These are phyloP conservation scores for Nylanderia fulva DNA, from an alignment of 1,140 invertebrate species.

Conservation along the genomic window DNA sequence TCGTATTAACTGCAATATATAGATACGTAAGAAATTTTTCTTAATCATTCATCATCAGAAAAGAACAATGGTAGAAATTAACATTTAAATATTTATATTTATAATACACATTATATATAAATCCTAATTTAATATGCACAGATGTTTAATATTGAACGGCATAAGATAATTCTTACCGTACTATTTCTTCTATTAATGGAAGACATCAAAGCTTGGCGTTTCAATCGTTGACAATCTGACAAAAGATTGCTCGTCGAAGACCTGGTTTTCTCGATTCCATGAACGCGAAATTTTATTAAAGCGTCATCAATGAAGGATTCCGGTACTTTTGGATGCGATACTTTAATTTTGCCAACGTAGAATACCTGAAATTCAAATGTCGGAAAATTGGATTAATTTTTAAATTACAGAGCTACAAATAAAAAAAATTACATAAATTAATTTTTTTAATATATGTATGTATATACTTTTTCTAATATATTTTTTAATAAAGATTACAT, in stretches of 20 bases:
- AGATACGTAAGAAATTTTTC: not conserved
- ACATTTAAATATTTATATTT: not conserved
- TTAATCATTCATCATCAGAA: not conserved
- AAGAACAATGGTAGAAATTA: not conserved
- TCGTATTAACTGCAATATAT: not conserved
- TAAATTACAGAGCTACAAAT: not conserved
- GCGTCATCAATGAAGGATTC: conserved; percentile 96
- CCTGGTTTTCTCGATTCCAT: conserved; percentile 90
- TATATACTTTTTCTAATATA: too few species aligned
- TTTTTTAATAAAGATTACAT: too few species aligned
- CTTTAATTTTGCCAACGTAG: conserved; percentile 95
- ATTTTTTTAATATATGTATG: too few species aligned
- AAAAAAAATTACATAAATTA: too few species aligned
- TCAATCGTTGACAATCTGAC: conserved; percentile 79
- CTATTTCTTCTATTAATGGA: conserved; percentile 81
- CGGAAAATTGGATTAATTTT: not conserved
- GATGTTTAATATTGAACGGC: not conserved
- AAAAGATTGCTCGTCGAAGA: conserved; percentile 83
- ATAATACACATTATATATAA: not conserved
- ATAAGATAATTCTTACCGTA: conserved; percentile 71
- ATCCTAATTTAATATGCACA: not conserved
- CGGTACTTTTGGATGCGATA: conserved; percentile 94
- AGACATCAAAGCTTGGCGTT: conserved; percentile 77
- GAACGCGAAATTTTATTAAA: conserved; percentile 92
- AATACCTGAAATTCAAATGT: conserved; percentile 88